Evolutionary conservation across 2,888 invertebrate genomes (phyloP).

Genomic region (Sarcophaga caerulescens): DNA sequence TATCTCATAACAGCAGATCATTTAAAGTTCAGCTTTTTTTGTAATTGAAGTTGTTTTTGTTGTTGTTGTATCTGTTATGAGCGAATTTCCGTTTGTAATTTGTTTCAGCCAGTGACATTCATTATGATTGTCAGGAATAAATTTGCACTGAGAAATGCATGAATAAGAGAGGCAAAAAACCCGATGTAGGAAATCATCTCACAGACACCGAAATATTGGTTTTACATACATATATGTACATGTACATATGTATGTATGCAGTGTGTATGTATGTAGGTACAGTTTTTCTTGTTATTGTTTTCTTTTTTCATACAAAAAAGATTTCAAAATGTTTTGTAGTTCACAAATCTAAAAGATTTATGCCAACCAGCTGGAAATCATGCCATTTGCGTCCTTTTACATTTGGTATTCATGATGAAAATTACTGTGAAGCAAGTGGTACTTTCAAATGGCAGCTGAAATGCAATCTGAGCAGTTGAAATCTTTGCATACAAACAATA

Average conservation of each 20-base stretch:
- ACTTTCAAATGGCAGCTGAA: not conserved
- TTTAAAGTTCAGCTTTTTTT: constrained; percentile 15
- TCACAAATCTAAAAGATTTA: not conserved
- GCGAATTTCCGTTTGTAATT: constrained; percentile 69
- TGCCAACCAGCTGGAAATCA: constrained; percentile 20
- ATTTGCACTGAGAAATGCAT: constrained; percentile 34
- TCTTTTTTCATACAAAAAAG: not conserved
- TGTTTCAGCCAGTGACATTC: constrained; percentile 68
- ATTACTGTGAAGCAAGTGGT: not conserved
- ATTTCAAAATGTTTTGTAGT: constrained; percentile 2
- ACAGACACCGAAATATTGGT: constrained; percentile 42
- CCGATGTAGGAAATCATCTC: constrained; percentile 64
- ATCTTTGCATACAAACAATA: not conserved
- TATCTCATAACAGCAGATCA: constrained; percentile 54
- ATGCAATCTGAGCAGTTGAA: not conserved
- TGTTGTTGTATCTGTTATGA: constrained; percentile 39
- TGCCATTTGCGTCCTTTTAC: not conserved
- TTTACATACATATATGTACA: not conserved
- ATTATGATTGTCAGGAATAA: constrained; percentile 66
- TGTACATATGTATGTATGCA: too few species aligned
- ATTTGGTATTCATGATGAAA: not conserved
- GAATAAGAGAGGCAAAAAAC: constrained; percentile 31
- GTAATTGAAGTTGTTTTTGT: not conserved
- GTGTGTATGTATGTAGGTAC: too few species aligned
- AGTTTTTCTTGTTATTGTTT: not conserved